A percentile compares a stretch with the other conserved stretches of the same genome.
Conservation (phyloP, 2,797 vertebrate genomes). For the Potorous gilbertii region DNA sequence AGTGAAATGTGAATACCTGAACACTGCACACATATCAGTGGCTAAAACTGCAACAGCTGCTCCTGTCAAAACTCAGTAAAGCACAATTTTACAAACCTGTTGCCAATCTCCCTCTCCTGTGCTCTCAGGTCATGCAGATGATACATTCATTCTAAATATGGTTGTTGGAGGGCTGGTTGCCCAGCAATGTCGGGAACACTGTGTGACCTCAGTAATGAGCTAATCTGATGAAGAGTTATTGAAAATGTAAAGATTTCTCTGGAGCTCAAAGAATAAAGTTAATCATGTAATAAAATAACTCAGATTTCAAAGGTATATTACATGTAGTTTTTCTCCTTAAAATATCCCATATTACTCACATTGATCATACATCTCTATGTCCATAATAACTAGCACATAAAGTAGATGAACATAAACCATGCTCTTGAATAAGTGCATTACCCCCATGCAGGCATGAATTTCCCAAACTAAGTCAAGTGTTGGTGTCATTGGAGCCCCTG, state of each 20-base stretch:
- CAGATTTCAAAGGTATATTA: neutral
- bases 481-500: constrained; percentile 41
- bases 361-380: neutral
- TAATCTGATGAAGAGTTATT: constrained; percentile 30
- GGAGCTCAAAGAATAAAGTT: constrained; percentile 24
- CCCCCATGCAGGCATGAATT: constrained; percentile 35
- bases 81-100: constrained; percentile 72
- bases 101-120: constrained; percentile 59
- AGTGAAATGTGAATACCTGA: constrained; percentile 33
- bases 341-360: neutral
- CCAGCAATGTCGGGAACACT: constrained; percentile 28
- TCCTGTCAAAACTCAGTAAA: constrained; percentile 68
- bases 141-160: constrained; percentile 47
- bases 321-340: constrained; percentile 37
- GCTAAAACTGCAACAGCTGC: constrained; percentile 45
- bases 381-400: constrained; percentile 5
- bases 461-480: constrained; percentile 67
- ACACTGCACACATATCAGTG: constrained; percentile 37
- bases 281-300: constrained; percentile 27
- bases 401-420: constrained; percentile 7
- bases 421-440: constrained; percentile 71
- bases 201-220: constrained; percentile 43
- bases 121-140: neutral
- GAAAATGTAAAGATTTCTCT: constrained; percentile 42
- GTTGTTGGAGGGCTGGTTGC: constrained; percentile 29